Evolutionary conservation across 2,888 invertebrate genomes (phyloP), one percentile per base, ranked within the genome.

Genomic region (Dioctria rufipes): DNA sequence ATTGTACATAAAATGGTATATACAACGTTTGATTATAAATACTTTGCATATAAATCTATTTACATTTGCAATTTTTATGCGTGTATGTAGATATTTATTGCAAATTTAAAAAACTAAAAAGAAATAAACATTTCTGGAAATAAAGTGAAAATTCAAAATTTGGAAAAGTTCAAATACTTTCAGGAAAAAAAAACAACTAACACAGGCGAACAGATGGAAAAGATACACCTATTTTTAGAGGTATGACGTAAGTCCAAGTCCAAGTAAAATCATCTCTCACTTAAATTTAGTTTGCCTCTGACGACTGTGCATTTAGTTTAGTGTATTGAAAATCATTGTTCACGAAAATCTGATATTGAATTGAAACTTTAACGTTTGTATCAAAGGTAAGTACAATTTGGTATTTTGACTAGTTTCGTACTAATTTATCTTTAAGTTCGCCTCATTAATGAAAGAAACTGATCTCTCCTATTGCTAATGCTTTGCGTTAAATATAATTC

Each of bases 171-270:
- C 40, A 65, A 25, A 25, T 25, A 25, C 25, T 25, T 25, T 25
- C 0, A 25, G 25, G 25, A 25, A 25, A 25, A 25, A 25, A 25
- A 25, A 25, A 25, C 25, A 25, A 25, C 25, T 25, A 25, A 25
- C 25, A 25, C 25, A 25, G 25, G 2, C 25, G 25, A 25, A 25
- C 25, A 25, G 25, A 25, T 25, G 25, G 25, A 25, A 25, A 25
- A 25, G 25, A 25, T 25, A 25, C 25, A 25, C 25, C 25, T 25
- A 25, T 25, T 25, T 25, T 25, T 2, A 25, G 25, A 25, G 25
- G 25, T 2, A 25, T 79, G 78, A 79, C 78, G 78, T 79, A 54
- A 79, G 43, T 79, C 78, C 67, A 79, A 58, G 39, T 46, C 25
- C 6, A 25, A 25, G 25, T 25, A 25, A 63, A 39, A 39, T 46